Evolutionary conservation across 2,797 vertebrate genomes (phyloP), one percentile per base, ranked within the genome.

Genomic region (Pyrocephalus nanus): DNA sequence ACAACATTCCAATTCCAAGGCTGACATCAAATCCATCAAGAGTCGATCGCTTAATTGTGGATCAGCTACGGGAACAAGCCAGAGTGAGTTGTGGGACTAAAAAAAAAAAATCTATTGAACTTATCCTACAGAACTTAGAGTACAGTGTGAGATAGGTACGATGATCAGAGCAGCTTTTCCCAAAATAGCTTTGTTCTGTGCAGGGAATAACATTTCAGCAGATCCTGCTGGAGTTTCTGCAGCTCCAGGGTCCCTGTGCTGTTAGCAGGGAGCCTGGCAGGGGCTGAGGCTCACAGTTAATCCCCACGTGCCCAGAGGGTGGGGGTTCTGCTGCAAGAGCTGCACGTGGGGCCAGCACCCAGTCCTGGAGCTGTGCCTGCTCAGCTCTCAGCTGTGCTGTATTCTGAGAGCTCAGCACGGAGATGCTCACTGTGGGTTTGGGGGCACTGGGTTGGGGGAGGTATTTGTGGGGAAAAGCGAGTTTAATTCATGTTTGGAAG

Each of bases 31-130:
- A 99, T 78, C 98, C 98, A 43, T 98, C 98, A 57, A 98, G 98
- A 98, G 97, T 99, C 42, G 99, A 99, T 97, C 98, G 98, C 30
- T 98, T 99, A 90, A 98, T 99, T 97, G 98, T 99, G 88, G 98
- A 99, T 96, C 98, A 99, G 96, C 98, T 98, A 70, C 98, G 98
- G 79, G 99, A 99, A 96, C 98, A 99, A 97, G 97, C 98, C 92
- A 98, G 97, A 98, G 99, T 99, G 96, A 99, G 98, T 96, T 95
- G 42, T 62, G 55, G 47, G 47, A 69, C 20, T 94, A 38, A 62
- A 70, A 76, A 27, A 48, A 43, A 48, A 58, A 38, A 48, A 70
- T 10, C 38, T 85, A 12, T 74, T 91, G n/a, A 93, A 27, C 21
- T 88, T 90, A 23, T 4, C n/a, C 25, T 18, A 23, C 30, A 81